Conservation (phyloP, 2,797 vertebrate genomes). For the Tympanoctomys barrerae region DNA sequence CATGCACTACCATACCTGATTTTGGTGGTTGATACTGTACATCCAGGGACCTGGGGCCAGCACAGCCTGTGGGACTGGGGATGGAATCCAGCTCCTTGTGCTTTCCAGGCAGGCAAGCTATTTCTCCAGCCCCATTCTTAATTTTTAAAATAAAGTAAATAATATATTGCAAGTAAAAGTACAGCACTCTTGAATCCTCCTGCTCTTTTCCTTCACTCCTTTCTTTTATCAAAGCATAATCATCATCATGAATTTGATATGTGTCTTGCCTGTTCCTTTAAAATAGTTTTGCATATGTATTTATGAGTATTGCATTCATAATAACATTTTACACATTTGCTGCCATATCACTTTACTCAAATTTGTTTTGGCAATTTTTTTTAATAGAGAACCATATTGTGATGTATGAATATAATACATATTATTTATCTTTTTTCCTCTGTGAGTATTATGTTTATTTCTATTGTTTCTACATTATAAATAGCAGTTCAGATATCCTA, state of each 20-base stretch:
- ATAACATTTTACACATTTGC: background rate
- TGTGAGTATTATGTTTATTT: background rate
- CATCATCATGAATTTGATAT: background rate
- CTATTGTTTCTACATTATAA: background rate
- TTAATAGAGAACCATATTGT: background rate
- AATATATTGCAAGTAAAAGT: background rate
- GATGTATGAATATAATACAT: background rate
- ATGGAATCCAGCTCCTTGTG: no score
- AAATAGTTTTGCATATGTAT: background rate
- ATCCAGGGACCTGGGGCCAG: no score
- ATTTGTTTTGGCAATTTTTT: background rate
- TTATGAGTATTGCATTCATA: background rate
- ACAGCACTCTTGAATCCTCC: background rate
- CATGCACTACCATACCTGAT: no score
- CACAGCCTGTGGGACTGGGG: no score
- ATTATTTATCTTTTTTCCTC: background rate
- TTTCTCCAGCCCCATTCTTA: background rate
- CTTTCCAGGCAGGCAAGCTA: no score
- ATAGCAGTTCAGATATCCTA: background rate
- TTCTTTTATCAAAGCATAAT: background rate
- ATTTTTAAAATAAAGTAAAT: constrained; percentile 31
- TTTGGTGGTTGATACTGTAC: no score
- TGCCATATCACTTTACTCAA: background rate
- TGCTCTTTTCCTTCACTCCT: background rate
- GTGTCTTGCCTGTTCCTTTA: background rate